A percentile compares a stretch with the other conserved stretches of the same genome.
Conservation (phyloP, 2,888 invertebrate genomes). For the Argynnis bischoffii region DNA sequence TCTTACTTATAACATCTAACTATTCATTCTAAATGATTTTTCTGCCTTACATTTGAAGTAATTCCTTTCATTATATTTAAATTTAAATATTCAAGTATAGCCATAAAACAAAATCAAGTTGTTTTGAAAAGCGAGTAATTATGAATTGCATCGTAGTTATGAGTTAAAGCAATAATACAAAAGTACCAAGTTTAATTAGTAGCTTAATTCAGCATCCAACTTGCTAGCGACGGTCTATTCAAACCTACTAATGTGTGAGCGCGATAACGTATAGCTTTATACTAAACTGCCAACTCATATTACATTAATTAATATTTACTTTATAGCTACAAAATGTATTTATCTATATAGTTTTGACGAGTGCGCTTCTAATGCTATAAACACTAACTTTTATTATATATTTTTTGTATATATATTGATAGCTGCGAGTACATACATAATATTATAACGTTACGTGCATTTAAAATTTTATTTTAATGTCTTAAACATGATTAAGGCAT, state of each 20-base stretch:
- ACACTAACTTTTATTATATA: too few species aligned
- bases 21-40: neutral
- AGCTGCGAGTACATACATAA: too few species aligned
- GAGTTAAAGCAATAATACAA: slow-evolving; percentile 50
- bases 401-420: too few species aligned
- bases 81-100: slow-evolving; percentile 8
- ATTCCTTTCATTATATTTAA: slow-evolving; percentile 11
- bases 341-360: slow-evolving; percentile 16
- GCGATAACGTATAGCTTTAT: slow-evolving; percentile 51
- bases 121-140: slow-evolving; percentile 42
- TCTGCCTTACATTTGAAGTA: neutral
- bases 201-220: slow-evolving; percentile 54
- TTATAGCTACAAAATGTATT: slow-evolving; percentile 2
- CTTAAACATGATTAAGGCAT: too few species aligned
- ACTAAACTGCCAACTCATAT: slow-evolving; percentile 39
- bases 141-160: slow-evolving; percentile 42
- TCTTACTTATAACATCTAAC: too few species aligned
- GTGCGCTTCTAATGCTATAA: too few species aligned
- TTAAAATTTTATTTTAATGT: too few species aligned
- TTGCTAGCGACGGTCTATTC: slow-evolving; percentile 53
- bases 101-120: slow-evolving; percentile 27
- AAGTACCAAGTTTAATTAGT: slow-evolving; percentile 64
- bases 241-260: slow-evolving; percentile 58
- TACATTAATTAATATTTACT: slow-evolving; percentile 42
- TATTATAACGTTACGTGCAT: too few species aligned